Evolutionary conservation across 2,113 vertebrate genomes (phyloP), one percentile per base, ranked within the genome.

Genomic region (Chlorodrepanis virens): DNA sequence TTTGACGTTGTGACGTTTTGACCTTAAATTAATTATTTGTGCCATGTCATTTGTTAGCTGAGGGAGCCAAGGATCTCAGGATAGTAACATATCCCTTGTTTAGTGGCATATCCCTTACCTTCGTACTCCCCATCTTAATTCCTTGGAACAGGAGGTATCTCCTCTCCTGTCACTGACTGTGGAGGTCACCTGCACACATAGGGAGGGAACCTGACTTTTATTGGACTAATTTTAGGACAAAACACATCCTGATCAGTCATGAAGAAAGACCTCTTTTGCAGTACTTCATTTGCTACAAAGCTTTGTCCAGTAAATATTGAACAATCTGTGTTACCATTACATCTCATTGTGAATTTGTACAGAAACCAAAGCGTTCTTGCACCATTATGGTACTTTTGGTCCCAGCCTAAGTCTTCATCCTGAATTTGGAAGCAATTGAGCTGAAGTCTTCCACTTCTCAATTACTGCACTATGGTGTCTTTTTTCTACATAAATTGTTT

Each of bases 51-150:
- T 67, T 71, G 29, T 84, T 29, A 79, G 69, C 13, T 84, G 33
- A 85, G 19, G 49, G 47, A 84, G 57, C 11, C 57, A 79, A 85
- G 69, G 29, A 44, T 52, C 84, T 71, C 61, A 60, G 52, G 31
- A n/a, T 2, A 49, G n/a, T 12, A 20, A 18, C 33, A 39, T 27
- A 53, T 12, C 11, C 22, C 10, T 47, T 63, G 27, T 29, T 21
- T 14, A 44, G 31, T 15, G 24, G 27, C 12, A 42, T 44, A 65
- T n/a, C 12, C 35, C 9, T 71, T 52, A 29, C 33, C 20, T 71
- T 87, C 0, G 0, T 6, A 37, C 18, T 70, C 12, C 29, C 14
- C 33, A 40, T 31, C 18, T 52, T 29, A 42, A 11, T 11, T 54
- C 39, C 44, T 37, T 79, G 65, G 13, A 78, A 84, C 4, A 22